Evolutionary conservation across 1,140 invertebrate genomes (phyloP).

Genomic region (Drosophila leontia): DNA sequence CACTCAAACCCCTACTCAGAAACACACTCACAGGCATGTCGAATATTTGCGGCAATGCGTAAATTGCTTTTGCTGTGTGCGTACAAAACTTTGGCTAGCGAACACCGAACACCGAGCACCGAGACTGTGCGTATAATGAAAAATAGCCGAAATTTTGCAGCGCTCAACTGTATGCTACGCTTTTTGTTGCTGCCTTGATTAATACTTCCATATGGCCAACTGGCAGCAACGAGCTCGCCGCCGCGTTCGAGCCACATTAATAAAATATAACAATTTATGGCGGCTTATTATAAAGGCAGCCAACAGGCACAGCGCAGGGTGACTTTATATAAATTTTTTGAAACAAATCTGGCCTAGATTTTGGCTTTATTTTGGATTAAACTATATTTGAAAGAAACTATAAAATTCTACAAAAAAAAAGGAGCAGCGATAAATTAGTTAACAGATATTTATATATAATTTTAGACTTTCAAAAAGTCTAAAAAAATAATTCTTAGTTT

Average conservation of each 20-base stretch:
- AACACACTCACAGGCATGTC: constrained; percentile 9
- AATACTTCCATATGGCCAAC: constrained; percentile 77
- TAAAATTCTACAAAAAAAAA: too few species aligned
- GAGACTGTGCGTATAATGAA: constrained; percentile 65
- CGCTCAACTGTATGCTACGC: constrained; percentile 60
- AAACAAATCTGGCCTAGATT: background rate
- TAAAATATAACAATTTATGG: constrained; percentile 82
- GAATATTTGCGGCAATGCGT: constrained; percentile 70
- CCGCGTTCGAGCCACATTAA: constrained; percentile 77
- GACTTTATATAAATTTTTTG: constrained; percentile 15
- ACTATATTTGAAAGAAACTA: background rate
- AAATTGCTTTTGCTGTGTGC: constrained; percentile 63
- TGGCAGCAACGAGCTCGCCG: constrained; percentile 58
- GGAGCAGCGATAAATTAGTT: too few species aligned
- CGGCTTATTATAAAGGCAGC: constrained; percentile 67
- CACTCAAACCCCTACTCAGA: constrained; percentile 5
- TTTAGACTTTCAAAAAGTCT: background rate
- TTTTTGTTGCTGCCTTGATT: constrained; percentile 63
- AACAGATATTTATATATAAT: too few species aligned
- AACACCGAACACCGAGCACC: constrained; percentile 11
- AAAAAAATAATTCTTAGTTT: background rate
- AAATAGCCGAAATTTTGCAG: constrained; percentile 78
- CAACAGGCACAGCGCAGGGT: constrained; percentile 52
- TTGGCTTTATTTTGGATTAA: constrained; percentile 9
- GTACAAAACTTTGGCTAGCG: constrained; percentile 49